These are phyloP conservation scores for Rattus norvegicus DNA, from an alignment of 2,113 vertebrate genomes.

Conservation along the genomic window DNA sequence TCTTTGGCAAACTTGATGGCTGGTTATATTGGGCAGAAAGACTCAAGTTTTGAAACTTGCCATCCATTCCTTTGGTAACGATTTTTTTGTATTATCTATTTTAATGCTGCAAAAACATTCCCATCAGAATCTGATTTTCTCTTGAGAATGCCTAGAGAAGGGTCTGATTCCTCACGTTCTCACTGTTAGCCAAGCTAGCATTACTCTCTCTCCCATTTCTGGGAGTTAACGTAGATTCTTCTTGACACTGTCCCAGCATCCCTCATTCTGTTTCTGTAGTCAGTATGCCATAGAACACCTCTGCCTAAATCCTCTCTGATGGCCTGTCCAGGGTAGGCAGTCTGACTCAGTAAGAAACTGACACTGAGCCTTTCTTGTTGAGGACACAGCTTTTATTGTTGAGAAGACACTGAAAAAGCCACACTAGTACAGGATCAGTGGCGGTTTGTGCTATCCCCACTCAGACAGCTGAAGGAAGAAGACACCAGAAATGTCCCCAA, in stretches of 20 bases:
- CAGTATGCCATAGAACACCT: rapidly evolving
- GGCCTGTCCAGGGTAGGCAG: neutral
- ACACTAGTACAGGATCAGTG: rapidly evolving
- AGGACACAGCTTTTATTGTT: neutral
- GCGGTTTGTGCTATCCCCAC: neutral
- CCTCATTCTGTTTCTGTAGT: neutral
- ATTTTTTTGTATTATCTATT: neutral
- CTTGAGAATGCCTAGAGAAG: neutral
- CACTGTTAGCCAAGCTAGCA: neutral
- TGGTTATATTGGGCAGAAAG: neutral
- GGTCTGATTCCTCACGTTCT: neutral
- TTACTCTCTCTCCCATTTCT: rapidly evolving
- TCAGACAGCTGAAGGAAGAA: neutral
- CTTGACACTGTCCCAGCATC: no score
- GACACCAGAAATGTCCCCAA: neutral
- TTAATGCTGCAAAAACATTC: neutral
- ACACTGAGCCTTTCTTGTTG: neutral
- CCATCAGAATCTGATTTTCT: neutral
- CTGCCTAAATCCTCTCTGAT: neutral
- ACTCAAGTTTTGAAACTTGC: neutral
- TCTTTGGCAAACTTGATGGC: neutral
- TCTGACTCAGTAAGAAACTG: neutral
- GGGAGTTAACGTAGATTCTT: neutral
- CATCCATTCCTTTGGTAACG: neutral
- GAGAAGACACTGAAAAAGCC: neutral